These are phyloP conservation scores for Otis tarda DNA, from an alignment of 2,113 vertebrate genomes.

Conservation along the genomic window DNA sequence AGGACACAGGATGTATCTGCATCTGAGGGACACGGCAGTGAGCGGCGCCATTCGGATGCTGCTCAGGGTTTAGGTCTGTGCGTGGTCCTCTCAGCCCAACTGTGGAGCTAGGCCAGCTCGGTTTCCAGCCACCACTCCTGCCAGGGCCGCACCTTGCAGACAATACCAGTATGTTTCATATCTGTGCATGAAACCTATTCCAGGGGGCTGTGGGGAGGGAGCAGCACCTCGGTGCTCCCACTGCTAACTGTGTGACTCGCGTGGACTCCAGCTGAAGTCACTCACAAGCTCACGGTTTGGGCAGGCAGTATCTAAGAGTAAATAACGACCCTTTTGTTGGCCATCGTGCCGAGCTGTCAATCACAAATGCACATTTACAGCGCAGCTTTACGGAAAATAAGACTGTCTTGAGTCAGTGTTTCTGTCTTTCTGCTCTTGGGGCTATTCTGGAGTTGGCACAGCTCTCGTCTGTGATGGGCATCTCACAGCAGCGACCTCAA, in stretches of 20 bases:
- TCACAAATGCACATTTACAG: background rate
- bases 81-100: accelerated
- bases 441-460: background rate
- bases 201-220: background rate
- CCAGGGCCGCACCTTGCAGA: background rate
- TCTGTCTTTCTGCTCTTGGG: background rate
- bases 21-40: background rate
- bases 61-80: background rate
- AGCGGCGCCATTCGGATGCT: background rate
- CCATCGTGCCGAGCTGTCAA: background rate
- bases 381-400: background rate
- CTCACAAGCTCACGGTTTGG: background rate
- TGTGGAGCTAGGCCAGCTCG: background rate
- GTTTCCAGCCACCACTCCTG: background rate
- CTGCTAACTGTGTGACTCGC: background rate
- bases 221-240: background rate
- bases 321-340: background rate
- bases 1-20: background rate
- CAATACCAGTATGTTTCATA: background rate
- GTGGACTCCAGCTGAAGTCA: background rate
- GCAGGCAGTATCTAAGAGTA: background rate
- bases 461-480: background rate
- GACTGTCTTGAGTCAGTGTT: background rate
- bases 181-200: background rate
- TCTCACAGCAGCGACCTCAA: background rate